A percentile compares a stretch with the other conserved stretches of the same genome.
Evolutionary conservation across 2,888 invertebrate species (phyloP).

Genomic region (Ochropleura leucogaster): DNA sequence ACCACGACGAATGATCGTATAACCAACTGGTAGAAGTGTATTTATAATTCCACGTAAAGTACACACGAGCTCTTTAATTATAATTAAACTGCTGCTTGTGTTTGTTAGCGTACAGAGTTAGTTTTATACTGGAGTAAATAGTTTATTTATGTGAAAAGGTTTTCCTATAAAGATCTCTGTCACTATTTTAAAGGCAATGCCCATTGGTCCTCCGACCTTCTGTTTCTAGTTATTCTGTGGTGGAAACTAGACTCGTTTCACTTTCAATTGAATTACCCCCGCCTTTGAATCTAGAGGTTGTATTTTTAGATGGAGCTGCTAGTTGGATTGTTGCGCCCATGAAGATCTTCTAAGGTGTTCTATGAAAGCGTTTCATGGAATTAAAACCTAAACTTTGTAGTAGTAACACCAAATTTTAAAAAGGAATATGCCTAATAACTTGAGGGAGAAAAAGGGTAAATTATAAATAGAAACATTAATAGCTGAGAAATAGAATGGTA

Average conservation of each 20-base stretch:
- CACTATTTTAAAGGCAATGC: not conserved
- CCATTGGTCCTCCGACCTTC: constrained; percentile 8
- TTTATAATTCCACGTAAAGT: not conserved
- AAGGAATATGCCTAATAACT: not conserved
- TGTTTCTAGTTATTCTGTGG: constrained; percentile 8
- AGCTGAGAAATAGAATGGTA: not conserved
- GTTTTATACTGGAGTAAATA: not conserved
- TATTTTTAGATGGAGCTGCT: constrained; percentile 28
- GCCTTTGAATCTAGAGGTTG: constrained; percentile 21
- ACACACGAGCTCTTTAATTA: not conserved
- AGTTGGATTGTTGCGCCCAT: not conserved
- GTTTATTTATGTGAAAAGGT: not conserved
- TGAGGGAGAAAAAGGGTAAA: not conserved
- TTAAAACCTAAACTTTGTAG: not conserved
- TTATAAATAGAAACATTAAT: not conserved
- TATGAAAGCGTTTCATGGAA: not conserved
- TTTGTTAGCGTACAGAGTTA: not conserved
- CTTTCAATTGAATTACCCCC: constrained; percentile 41
- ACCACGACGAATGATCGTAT: not conserved
- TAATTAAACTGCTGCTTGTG: not conserved
- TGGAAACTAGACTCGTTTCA: not conserved
- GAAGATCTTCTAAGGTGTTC: constrained; percentile 8
- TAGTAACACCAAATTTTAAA: not conserved
- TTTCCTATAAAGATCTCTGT: not conserved
- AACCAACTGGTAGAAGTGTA: not conserved